Conservation (phyloP, 2,113 vertebrate genomes). For the Dryoscopus gambensis region DNA sequence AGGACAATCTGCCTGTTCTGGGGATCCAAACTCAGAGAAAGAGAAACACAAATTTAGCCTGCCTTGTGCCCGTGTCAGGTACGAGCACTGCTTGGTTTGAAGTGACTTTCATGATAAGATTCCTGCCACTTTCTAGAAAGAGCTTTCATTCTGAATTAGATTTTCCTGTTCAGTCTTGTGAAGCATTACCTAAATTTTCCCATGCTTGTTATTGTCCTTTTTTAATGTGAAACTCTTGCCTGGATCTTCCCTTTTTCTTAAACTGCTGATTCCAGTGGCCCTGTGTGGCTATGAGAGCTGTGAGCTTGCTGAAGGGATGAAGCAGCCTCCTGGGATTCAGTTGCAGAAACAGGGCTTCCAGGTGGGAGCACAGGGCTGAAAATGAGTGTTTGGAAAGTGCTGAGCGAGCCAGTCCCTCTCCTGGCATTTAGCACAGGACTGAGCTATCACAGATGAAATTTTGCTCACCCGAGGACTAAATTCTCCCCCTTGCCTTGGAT, state of each 20-base stretch:
- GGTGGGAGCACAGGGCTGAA: background rate
- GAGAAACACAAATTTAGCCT: background rate
- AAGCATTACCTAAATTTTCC: background rate
- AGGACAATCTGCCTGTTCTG: background rate
- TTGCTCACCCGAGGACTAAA: background rate
- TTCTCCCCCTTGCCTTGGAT: background rate
- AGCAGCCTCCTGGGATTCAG: background rate
- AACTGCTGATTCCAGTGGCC: background rate
- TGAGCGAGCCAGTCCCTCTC: background rate
- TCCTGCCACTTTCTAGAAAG: background rate
- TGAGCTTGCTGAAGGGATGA: background rate
- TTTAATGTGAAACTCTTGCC: background rate
- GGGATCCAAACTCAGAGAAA: background rate
- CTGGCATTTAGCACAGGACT: background rate
- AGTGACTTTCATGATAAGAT: background rate
- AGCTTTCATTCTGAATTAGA: background rate
- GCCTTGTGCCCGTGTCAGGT: background rate
- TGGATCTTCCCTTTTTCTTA: background rate
- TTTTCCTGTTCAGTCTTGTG: background rate
- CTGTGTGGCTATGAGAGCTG: background rate
- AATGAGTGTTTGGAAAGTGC: background rate
- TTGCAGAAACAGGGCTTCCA: background rate
- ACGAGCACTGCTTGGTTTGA: background rate
- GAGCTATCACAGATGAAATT: background rate
- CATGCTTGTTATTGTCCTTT: background rate